Base-by-base conservation (phyloP, 2,113 vertebrate species). In the Phalacrocorax carbo region DNA sequence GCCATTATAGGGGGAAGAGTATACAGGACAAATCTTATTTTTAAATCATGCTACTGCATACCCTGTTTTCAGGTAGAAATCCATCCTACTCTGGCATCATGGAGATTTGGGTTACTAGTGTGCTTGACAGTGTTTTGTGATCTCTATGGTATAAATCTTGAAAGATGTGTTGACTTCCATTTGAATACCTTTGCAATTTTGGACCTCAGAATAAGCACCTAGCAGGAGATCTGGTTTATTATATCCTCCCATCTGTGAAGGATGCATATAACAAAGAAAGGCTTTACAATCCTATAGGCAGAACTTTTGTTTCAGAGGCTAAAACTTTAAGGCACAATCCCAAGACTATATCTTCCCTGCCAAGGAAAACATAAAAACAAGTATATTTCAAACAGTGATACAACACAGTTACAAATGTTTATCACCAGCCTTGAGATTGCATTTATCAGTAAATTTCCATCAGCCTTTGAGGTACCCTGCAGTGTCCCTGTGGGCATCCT, bases 311-410 rank as follows among this genome's bases (percentile, higher is more conserved):
- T 83, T 81, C 62, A 86, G 58, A 77, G 69, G 44, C 54, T 94
- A 83, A 83, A 90, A 88, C 27, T 92, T 93, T 46, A 83, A 86
- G 62, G 71, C 46, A 49, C 42, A 36, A 77, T 88, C 75, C 91
- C 76, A 66, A 88, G 79, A 80, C 88, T 81, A 21, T 29, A 94
- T 21, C 49, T 88, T 83, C 38, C 30, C 71, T 92, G 76, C 23
- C 72, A 90, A 83, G 46, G 23, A 96, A 95, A 93, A 88, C 51
- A 73, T 88, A 77, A 92, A 90, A 52, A 4, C 52, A 72, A 82
- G 49, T 25, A 17, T 72, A 86, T 86, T 93, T 90, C 85, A 60
- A 94, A 76, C 16, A 87, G 42, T 23, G 82, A 40, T 73, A 52
- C n/a, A 93, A 82, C 29, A 82, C 40, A 52, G 61, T 76, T 57